Evolutionary conservation across 2,113 vertebrate species (phyloP).

Genomic region (Nothobranchius kuhntae): DNA sequence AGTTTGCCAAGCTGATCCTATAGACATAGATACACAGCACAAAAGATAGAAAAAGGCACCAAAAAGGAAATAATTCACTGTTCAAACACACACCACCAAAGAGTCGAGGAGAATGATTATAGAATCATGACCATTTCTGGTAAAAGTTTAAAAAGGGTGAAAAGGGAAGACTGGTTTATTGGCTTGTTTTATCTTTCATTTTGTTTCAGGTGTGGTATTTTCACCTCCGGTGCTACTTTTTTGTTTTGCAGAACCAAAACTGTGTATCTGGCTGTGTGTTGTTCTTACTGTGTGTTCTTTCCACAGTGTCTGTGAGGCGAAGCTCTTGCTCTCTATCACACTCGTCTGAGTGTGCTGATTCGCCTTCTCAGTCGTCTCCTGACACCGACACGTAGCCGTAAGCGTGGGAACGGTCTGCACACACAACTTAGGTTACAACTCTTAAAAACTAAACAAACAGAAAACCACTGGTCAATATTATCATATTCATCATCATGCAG

Average conservation of each 20-base stretch:
- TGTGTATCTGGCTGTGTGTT: slow-evolving; percentile 1
- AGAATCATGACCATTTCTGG: no score
- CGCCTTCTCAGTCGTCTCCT: slow-evolving; percentile 20
- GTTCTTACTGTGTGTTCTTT: slow-evolving; percentile 50
- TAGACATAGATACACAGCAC: no score
- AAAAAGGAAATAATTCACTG: no score
- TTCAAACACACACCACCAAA: no score
- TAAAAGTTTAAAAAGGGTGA: not conserved
- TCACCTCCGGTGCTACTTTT: no score
- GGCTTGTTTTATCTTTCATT: not conserved
- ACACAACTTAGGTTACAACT: not conserved
- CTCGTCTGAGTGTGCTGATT: slow-evolving; percentile 60
- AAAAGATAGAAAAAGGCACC: no score
- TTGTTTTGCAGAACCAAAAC: no score
- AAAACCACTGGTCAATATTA: no score
- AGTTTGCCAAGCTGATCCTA: no score
- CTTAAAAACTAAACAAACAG: not conserved
- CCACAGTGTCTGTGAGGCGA: slow-evolving; percentile 64
- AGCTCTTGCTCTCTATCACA: slow-evolving; percentile 27
- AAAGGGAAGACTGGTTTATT: not conserved
- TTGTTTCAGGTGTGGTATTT: no score
- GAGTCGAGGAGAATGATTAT: no score
- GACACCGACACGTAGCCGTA: slow-evolving; percentile 59
- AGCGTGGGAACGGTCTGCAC: slow-evolving; percentile 42
- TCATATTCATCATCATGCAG: no score